phyloP scores from a whole-genome alignment of 2,888 invertebrate genomes.

The Drosophila demipolita region DNA sequence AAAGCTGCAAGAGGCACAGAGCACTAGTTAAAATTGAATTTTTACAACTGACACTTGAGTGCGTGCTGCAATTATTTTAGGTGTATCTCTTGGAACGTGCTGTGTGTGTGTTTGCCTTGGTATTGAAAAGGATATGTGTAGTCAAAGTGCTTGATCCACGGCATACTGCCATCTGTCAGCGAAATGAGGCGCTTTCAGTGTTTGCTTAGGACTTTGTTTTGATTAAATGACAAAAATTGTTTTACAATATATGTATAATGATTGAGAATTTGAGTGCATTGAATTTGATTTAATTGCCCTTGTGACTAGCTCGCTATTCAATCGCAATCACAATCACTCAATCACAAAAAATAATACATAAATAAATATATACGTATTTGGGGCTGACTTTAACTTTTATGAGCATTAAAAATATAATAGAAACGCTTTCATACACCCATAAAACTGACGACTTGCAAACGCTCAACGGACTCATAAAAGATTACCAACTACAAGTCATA shows the following conservation, averaged over 20 bases:
- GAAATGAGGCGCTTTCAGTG: constrained; percentile 30
- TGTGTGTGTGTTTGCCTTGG: constrained; percentile 33
- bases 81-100: constrained; percentile 59
- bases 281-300: constrained; percentile 64
- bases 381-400: constrained; percentile 57
- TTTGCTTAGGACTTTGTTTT: constrained; percentile 75
- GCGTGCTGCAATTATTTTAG: constrained; percentile 17
- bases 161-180: constrained; percentile 23
- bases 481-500: constrained; percentile 35
- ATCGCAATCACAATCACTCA: constrained; percentile 11
- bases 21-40: constrained; percentile 58
- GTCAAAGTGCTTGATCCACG: constrained; percentile 1
- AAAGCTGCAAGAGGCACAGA: constrained; percentile 25
- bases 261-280: constrained; percentile 57
- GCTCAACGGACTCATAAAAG: constrained; percentile 56
- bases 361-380: constrained; percentile 23
- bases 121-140: constrained; percentile 46
- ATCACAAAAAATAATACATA: constrained; percentile 19
- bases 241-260: constrained; percentile 64
- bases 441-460: constrained; percentile 52
- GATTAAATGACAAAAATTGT: constrained; percentile 70
- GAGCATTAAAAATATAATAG: constrained; percentile 66
- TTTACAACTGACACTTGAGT: constrained; percentile 46
- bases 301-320: constrained; percentile 17
- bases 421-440: constrained; percentile 57